Evolutionary conservation across 1,140 invertebrate species (phyloP).

Genomic region (Whitmania pigra): DNA sequence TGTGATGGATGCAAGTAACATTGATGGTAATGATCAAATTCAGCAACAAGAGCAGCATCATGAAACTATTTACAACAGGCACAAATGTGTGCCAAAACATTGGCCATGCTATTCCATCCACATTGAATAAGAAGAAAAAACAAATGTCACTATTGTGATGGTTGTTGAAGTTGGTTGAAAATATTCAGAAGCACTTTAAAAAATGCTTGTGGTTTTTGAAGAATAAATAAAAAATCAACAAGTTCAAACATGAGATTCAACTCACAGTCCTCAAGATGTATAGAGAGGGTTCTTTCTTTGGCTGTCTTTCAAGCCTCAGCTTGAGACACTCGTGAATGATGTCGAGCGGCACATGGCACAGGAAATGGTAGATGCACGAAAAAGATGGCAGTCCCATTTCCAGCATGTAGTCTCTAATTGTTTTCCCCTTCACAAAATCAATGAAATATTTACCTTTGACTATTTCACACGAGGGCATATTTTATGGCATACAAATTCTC

Average conservation of each 20-base stretch:
- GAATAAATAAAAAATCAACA: conserved; percentile 11
- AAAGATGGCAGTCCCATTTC: conserved; percentile 69
- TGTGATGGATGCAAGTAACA: not conserved
- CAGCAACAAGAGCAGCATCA: too few relatives aligned
- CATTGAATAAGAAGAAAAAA: too few relatives aligned
- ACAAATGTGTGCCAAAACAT: too few relatives aligned
- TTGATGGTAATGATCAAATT: too few relatives aligned
- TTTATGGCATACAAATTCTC: too few relatives aligned
- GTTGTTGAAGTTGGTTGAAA: too few relatives aligned
- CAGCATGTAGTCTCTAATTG: not conserved
- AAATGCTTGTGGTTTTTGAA: conserved; percentile 8
- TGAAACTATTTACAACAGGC: too few relatives aligned
- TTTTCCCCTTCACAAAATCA: not conserved
- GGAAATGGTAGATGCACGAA: conserved; percentile 63
- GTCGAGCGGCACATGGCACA: conserved; percentile 59
- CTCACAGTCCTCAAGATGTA: conserved; percentile 58
- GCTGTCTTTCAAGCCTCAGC: conserved; percentile 67
- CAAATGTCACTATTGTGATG: too few relatives aligned
- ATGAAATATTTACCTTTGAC: too few relatives aligned
- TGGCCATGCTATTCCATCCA: too few relatives aligned
- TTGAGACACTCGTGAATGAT: conserved; percentile 73
- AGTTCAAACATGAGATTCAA: not conserved
- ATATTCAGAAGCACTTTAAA: not conserved
- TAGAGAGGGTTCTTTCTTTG: conserved; percentile 61
- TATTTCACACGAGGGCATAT: too few relatives aligned